Percentiles rank a stretch among this genome's conserved stretches.
phyloP scores from a whole-genome alignment of 2,888 invertebrate genomes.

The Ormyrus labotus region DNA sequence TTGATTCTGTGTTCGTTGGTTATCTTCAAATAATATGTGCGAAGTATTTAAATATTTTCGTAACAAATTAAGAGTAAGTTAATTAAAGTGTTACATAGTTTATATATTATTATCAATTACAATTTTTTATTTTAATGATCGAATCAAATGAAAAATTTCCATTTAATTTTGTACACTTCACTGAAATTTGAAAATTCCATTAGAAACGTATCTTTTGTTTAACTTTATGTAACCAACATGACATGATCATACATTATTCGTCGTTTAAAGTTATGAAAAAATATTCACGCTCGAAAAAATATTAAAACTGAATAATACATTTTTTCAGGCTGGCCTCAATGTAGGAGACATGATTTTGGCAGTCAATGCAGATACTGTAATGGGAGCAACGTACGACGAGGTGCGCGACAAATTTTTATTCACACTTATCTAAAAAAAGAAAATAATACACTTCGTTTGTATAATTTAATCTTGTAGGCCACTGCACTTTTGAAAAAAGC shows the following conservation, averaged over 20 bases:
- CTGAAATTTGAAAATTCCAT: background rate
- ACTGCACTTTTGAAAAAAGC: constrained; percentile 89
- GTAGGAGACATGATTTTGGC: constrained; percentile 98
- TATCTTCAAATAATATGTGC: constrained; percentile 8
- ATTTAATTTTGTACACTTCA: background rate
- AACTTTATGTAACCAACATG: too few relatives aligned
- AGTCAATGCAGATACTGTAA: constrained; percentile 93
- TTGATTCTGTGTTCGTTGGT: too few relatives aligned
- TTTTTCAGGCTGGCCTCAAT: constrained; percentile 89
- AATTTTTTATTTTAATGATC: too few relatives aligned
- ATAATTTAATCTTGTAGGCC: constrained; percentile 80
- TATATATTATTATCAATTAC: too few relatives aligned
- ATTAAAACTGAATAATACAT: background rate
- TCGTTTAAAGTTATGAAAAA: too few relatives aligned
- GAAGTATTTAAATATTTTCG: constrained; percentile 29
- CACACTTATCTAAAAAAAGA: too few relatives aligned
- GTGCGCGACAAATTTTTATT: constrained; percentile 76
- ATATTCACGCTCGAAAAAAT: too few relatives aligned
- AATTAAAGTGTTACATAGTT: too few relatives aligned
- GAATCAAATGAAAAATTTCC: background rate
- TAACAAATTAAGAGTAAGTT: constrained; percentile 3
- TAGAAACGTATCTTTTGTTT: too few relatives aligned
- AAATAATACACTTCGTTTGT: too few relatives aligned
- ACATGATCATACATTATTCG: too few relatives aligned
- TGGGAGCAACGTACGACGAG: constrained; percentile 91